Evolutionary conservation across 2,888 invertebrate genomes (phyloP), one percentile per base, ranked within the genome.

Genomic region (Hirtodrosophila histrioides): DNA sequence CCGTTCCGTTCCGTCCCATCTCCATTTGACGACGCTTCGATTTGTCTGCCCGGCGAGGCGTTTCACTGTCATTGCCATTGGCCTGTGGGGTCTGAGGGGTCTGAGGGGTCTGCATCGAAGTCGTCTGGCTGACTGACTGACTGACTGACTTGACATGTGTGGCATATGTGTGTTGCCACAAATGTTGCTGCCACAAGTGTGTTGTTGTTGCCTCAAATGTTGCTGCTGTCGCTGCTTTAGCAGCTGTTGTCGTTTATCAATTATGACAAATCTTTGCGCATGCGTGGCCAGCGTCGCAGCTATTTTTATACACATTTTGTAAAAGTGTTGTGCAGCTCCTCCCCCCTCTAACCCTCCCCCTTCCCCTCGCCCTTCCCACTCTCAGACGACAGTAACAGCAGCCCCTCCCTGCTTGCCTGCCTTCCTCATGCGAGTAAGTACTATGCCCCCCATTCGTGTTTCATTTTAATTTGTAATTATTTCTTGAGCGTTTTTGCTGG

Each of bases 261-360:
- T 91, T 90, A 90, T 90, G 90, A 91, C 90, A 90, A 89, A 90
- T 90, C 91, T 91, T 90, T 89, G 89, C 89, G 89, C 90, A 89
- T 91, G 89, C 90, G 81, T 90, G 89, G 84, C 89, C 86, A 75
- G 67, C 56, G 60, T 70, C 69, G 67, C 63, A 54, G 77, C 78
- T 82, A 82, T 82, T 86, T 81, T 74, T 84, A 75, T 70, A 84
- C 70, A 82, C 63, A 67, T 70, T 63, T 54, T 17, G 40, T 65
- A 57, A 46, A 63, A 66, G 58, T 71, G 57, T 17, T 17, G 17
- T 17, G 17, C 60, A 45, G 46, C 40, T 41, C 29, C 46, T 27
- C 41, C 43, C 50, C 10, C 35, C 12, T 35, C 8, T 12, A 29
- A 0, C 8, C 9, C 11, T 10, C 35, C 24, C 48, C 33, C 41